Percentiles rank a stretch among this genome's conserved stretches.
These are phyloP conservation scores for Brotula barbata DNA, from an alignment of 2,797 vertebrate species.

Conservation along the genomic window DNA sequence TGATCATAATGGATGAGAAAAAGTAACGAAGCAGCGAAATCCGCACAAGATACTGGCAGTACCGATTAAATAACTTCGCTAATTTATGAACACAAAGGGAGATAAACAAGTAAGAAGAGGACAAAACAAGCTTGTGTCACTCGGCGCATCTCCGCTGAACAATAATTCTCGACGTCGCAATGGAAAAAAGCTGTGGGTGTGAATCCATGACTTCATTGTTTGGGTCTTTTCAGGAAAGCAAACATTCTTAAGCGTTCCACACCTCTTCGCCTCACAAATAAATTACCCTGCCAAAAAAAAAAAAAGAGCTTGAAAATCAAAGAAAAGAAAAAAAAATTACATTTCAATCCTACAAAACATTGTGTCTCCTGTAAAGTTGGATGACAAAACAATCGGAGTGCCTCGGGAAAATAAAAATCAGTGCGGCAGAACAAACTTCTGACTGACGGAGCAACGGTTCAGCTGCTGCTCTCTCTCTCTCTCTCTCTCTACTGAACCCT, in stretches of 20 bases:
- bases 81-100: too few species aligned
- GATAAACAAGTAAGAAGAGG: too few species aligned
- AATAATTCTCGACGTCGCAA: too few species aligned
- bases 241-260: constrained; percentile 15
- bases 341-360: constrained; percentile 14
- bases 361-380: constrained; percentile 20
- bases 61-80: too few species aligned
- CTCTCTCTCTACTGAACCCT: not conserved
- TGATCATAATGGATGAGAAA: too few species aligned
- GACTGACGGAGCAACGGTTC: not conserved
- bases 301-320: too few species aligned
- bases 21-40: too few species aligned
- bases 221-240: constrained; percentile 26
- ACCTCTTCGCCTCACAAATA: constrained; percentile 47
- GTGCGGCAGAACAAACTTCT: not conserved
- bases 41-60: too few species aligned
- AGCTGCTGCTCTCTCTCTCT: not conserved
- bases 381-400: constrained; percentile 26
- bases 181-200: too few species aligned
- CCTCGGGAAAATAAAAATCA: not conserved
- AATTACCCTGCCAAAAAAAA: constrained; percentile 46
- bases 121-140: not conserved
- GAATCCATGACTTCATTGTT: not conserved
- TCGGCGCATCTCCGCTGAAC: constrained; percentile 32
- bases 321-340: constrained; percentile 24